Base-by-base conservation (phyloP, 2,888 invertebrate species). In the Augiades crinisus region DNA sequence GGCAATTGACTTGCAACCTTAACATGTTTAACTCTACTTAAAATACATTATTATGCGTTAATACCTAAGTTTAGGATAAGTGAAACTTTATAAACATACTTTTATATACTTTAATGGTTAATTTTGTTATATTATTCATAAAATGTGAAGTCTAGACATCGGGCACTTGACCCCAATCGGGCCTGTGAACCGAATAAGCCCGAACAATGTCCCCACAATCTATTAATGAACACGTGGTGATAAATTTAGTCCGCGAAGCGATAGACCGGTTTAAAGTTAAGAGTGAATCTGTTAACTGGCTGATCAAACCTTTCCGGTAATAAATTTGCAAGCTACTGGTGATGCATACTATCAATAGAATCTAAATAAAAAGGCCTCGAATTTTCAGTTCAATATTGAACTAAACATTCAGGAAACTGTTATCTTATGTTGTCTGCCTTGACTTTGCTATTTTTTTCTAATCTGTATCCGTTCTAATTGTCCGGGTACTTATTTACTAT, bases 81-180 rank as follows among this genome's bases (percentile, higher is more conserved):
- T n/a, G n/a, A n/a, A n/a, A n/a, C n/a, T n/a, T 10, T 27, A 10
- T 12, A 12, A 30, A 10, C 10, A 27, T 10, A 27, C 0, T 30
- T 1, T 12, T 30, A 30, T 30, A 5, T 30, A 12, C n/a, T 4
- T 1, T 2, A 10, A 27, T 27, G n/a, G 8, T 10, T 10, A 2
- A 12, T 12, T 12, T n/a, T 12, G 12, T 14, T 6, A 21, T 21
- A 30, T 36, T 37, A 22, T 6, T 33, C 27, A 17, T 33, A 45
- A 44, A 52, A 45, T 13, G 54, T 51, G 49, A 53, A 45, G 75
- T 72, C 70, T 71, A 78, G 75, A 77, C 72, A 62, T 47, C 53
- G 56, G 74, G 70, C 62, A 71, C 71, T 73, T 83, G 84, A 84
- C 84, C 84, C 68, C 75, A 81, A 81, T 77, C 64, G 63, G 62